phyloP scores from a whole-genome alignment of 30 jellyfish, hydroid and myxozoan genomes.

The Morbakka virulenta region DNA sequence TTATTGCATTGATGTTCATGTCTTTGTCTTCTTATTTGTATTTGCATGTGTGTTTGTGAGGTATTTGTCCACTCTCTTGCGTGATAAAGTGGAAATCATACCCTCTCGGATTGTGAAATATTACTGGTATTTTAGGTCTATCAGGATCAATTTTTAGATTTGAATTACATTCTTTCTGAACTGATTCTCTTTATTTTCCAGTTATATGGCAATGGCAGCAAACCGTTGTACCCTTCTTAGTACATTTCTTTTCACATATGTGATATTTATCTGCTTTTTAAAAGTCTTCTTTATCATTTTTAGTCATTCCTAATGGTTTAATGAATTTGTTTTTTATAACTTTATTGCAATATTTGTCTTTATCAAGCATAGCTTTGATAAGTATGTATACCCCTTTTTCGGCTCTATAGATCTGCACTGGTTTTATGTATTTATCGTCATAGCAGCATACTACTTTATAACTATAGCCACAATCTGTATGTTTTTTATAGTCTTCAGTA shows the following conservation, averaged over 20 bases:
- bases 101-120: constrained; percentile 51
- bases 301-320: constrained; percentile 20
- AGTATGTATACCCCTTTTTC: constrained; percentile 32
- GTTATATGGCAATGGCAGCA: constrained; percentile 52
- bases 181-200: too few species aligned
- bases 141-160: constrained; percentile 21
- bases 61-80: constrained; percentile 50
- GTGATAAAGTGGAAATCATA: constrained; percentile 42
- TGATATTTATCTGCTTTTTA: constrained; percentile 2
- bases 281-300: constrained; percentile 9
- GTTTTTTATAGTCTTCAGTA: too few species aligned
- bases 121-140: constrained; percentile 39
- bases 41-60: constrained; percentile 23
- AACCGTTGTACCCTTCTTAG: constrained; percentile 19
- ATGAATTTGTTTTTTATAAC: background rate
- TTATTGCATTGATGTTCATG: constrained; percentile 13
- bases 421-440: background rate
- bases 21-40: constrained; percentile 24
- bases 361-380: constrained; percentile 14
- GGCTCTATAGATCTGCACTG: constrained; percentile 35
- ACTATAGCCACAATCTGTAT: too few species aligned
- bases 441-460: too few species aligned
- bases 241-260: constrained; percentile 26
- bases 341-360: constrained; percentile 11
- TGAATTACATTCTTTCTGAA: constrained; percentile 39